phyloP scores from a whole-genome alignment of 2,113 vertebrate genomes.

The Larimichthys polyactis region DNA sequence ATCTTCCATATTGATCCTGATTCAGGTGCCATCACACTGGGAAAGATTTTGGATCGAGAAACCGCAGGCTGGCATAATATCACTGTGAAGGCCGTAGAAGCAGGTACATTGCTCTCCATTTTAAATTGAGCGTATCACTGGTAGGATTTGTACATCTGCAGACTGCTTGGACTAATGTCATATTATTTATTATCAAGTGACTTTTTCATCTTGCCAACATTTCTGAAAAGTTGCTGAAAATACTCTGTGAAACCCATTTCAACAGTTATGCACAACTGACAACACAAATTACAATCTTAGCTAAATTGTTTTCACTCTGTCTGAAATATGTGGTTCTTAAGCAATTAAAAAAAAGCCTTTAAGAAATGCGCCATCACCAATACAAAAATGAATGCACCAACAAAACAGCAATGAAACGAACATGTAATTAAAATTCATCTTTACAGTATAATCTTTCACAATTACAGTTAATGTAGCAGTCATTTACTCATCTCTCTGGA shows the following conservation, averaged over 20 bases:
- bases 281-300: neutral
- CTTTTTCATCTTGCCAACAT: neutral
- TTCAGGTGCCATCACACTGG: slow-evolving; percentile 92
- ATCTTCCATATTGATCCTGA: slow-evolving; percentile 95
- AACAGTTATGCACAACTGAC: neutral
- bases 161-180: neutral
- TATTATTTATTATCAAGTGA: neutral
- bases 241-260: neutral
- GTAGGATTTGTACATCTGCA: neutral
- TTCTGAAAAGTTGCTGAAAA: neutral
- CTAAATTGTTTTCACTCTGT: neutral
- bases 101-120: slow-evolving; percentile 81
- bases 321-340: neutral
- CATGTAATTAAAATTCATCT: neutral
- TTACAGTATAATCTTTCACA: neutral
- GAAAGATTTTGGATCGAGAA: slow-evolving; percentile 94
- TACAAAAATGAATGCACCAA: neutral
- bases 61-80: slow-evolving; percentile 98
- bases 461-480: neutral
- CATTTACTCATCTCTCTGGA: neutral
- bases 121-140: neutral
- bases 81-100: slow-evolving; percentile 94
- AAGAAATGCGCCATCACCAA: neutral
- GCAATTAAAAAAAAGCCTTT: neutral
- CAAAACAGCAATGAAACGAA: neutral